Conservation (phyloP, 2,888 invertebrate species). For the Lochmaea capreae region DNA sequence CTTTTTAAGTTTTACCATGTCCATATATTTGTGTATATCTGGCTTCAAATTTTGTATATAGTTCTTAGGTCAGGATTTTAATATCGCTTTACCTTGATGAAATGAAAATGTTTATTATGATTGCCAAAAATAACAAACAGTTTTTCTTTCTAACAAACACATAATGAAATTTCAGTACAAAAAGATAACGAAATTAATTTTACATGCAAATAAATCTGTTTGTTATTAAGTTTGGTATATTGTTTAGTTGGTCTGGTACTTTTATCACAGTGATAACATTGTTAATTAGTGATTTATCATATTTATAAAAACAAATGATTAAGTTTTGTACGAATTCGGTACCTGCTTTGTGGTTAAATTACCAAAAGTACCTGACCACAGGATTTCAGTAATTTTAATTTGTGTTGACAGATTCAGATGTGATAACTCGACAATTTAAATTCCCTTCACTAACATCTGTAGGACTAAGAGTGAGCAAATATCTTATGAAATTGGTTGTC, state of each 20-base stretch:
- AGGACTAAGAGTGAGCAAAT: constrained; percentile 44
- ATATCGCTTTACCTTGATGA: constrained; percentile 23
- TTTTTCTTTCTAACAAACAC: neutral
- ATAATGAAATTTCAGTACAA: too few relatives aligned
- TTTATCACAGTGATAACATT: neutral
- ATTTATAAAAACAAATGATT: constrained; percentile 1
- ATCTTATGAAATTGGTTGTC: neutral
- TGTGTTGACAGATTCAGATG: constrained; percentile 54
- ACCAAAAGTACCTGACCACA: neutral
- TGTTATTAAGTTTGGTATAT: neutral
- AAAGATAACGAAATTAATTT: neutral
- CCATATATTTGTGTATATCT: constrained; percentile 7
- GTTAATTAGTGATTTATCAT: constrained; percentile 1
- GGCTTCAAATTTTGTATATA: constrained; percentile 17
- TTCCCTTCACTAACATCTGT: constrained; percentile 57
- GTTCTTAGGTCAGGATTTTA: constrained; percentile 15
- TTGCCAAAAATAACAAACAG: neutral
- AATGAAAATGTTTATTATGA: neutral
- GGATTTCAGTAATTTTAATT: constrained; percentile 40
- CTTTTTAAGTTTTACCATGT: constrained; percentile 1
- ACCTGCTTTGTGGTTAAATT: constrained; percentile 7
- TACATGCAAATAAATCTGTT: neutral
- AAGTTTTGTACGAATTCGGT: neutral
- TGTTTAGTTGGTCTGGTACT: constrained; percentile 10
- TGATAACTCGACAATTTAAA: constrained; percentile 62